phyloP scores from a whole-genome alignment of 2,888 invertebrate genomes.

The Aphodius granarius region DNA sequence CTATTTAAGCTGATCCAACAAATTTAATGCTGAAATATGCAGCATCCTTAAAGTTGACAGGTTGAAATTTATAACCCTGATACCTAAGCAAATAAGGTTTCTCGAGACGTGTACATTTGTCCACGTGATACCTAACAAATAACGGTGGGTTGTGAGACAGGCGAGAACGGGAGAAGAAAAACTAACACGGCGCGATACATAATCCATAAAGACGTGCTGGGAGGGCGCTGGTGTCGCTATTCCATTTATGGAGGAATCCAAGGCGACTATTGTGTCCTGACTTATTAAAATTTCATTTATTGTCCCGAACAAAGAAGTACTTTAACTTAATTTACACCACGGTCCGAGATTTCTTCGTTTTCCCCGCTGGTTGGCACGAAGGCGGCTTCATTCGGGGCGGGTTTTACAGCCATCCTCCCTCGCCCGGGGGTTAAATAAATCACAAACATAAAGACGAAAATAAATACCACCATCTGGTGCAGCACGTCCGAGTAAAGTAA shows the following conservation, averaged over 20 bases:
- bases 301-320: slow-evolving; percentile 12
- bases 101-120: slow-evolving; percentile 15
- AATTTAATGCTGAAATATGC: slow-evolving; percentile 14
- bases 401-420: neutral
- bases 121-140: slow-evolving; percentile 11
- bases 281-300: slow-evolving; percentile 11
- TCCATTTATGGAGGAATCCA: neutral
- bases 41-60: slow-evolving; percentile 19
- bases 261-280: neutral
- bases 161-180: neutral
- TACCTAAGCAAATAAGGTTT: slow-evolving; percentile 19
- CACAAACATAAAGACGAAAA: slow-evolving; percentile 22
- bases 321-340: slow-evolving; percentile 18
- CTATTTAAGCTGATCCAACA: slow-evolving; percentile 10
- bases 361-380: neutral
- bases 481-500: slow-evolving; percentile 31
- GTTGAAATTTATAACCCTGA: slow-evolving; percentile 19
- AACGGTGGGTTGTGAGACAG: neutral
- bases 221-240: neutral
- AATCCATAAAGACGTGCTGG: neutral
- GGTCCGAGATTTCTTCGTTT: slow-evolving; percentile 15
- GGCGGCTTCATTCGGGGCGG: neutral
- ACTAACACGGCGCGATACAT: neutral
- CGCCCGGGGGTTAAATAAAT: slow-evolving; percentile 16
- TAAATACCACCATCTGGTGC: slow-evolving; percentile 23